Percentiles rank a stretch among this genome's conserved stretches.
phyloP scores from a whole-genome alignment of 2,113 vertebrate species.

The Hoplias malabaricus region DNA sequence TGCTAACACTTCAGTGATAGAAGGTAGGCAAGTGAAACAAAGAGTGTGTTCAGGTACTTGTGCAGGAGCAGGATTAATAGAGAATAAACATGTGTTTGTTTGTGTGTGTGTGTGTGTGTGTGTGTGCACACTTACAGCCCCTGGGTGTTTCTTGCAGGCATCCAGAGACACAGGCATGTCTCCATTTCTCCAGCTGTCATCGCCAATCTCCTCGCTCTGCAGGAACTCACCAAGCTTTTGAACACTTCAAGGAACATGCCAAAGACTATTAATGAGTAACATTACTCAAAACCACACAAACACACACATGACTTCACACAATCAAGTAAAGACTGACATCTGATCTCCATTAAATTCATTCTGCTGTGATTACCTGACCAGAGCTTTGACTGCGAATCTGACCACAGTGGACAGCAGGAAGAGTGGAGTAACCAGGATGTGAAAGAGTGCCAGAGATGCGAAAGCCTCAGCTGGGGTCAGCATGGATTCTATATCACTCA shows the following conservation, averaged over 20 bases:
- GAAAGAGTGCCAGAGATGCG: conserved; percentile 89
- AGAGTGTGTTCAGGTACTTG: too few species aligned
- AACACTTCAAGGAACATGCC: conserved; percentile 72
- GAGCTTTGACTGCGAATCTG: conserved; percentile 92
- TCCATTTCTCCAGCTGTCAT: conserved; percentile 88
- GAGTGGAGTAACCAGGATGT: conserved; percentile 93
- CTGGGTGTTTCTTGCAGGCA: conserved; percentile 84
- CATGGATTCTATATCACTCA: conserved; percentile 37
- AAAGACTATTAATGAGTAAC: not conserved
- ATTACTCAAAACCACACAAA: not conserved
- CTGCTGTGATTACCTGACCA: conserved; percentile 79
- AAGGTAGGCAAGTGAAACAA: too few species aligned
- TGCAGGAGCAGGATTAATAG: not conserved
- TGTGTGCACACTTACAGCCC: conserved; percentile 75
- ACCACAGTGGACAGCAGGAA: conserved; percentile 97
- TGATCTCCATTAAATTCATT: not conserved
- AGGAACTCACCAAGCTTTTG: conserved; percentile 96
- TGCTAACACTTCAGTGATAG: too few species aligned
- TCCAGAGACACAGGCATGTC: conserved; percentile 81
- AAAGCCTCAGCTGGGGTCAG: conserved; percentile 86
- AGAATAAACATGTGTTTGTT: not conserved
- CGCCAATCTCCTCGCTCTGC: conserved; percentile 93
- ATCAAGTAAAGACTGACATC: conserved; percentile 5
- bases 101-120: not conserved
- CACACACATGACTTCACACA: conserved; percentile 15